These are phyloP conservation scores for Brachypteracias leptosomus DNA, from an alignment of 2,113 vertebrate species.

Conservation along the genomic window DNA sequence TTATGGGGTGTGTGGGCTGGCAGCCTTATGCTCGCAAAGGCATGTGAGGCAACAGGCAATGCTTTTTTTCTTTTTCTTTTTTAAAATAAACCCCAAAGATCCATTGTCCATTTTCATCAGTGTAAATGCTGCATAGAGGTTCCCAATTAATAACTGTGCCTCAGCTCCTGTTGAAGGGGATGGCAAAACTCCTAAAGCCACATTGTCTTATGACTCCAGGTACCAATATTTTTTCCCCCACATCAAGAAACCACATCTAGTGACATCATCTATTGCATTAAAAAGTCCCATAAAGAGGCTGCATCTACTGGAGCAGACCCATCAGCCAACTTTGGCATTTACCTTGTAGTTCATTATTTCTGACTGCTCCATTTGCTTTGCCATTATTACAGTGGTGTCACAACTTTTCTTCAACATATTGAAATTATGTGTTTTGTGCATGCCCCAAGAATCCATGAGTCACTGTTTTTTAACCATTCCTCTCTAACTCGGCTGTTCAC, in stretches of 20 bases:
- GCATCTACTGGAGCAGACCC: not conserved
- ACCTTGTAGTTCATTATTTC: not conserved
- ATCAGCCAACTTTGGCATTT: not conserved
- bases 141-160: not conserved
- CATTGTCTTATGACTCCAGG: not conserved
- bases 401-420: not conserved
- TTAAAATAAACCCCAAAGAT: not conserved
- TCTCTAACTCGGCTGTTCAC: not conserved
- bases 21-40: not conserved
- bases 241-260: not conserved
- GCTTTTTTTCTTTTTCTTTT: not conserved
- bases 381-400: too few relatives aligned
- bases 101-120: not conserved
- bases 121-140: not conserved
- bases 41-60: not conserved
- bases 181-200: not conserved
- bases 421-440: not conserved
- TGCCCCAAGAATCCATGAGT: not conserved
- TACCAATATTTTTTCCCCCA: not conserved
- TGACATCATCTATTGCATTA: not conserved
- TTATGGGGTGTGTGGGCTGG: not conserved
- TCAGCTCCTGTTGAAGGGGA: not conserved
- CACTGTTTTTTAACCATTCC: too few relatives aligned
- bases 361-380: not conserved
- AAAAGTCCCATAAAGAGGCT: not conserved